Base-by-base conservation (phyloP, 2,888 invertebrate genomes). In the Hydrotaea cyrtoneurina region DNA sequence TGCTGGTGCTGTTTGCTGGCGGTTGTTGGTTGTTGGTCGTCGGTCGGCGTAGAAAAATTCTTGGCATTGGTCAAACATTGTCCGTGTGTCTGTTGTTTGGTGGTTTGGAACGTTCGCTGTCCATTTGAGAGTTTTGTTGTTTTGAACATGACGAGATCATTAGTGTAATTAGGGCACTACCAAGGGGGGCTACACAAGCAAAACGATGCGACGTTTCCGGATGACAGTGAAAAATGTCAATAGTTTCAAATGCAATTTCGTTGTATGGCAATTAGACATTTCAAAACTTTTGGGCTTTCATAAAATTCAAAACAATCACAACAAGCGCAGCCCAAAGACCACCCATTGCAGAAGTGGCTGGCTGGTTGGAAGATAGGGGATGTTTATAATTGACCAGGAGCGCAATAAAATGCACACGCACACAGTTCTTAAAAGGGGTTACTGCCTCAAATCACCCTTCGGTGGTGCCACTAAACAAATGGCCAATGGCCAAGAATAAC, bases 121-220 rank as follows among this genome's bases (percentile, higher is more conserved):
- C 71, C 43, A 59, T n/a, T 46, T 43, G 43, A 46, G 43, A 43
- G 74, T 46, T 74, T 36, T 13, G 55, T 31, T 17, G 53, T 39
- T 43, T 66, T 43, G 43, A 76, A 76, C 55, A 66, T 76, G 76
- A 76, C 66, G 76, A 76, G 76, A 76, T 76, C 76, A 76, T 76
- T 76, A 76, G 66, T 66, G 66, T 66, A 76, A 76, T 76, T 76
- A 76, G 76, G 66, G 66, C 64, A 76, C 76, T n/a, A 76, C 66
- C n/a, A 76, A 76, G 76, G 76, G 21, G 66, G 66, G 31, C 76
- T 23, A 36, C 31, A 19, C 31, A 31, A 59, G 43, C 13, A 31
- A 36, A 21, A 69, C 36, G 43, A 66, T 19, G 69, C 46, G 19
- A 76, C 21, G 76, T 76, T 53, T 43, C 64, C 76, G 53, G 74